A percentile compares a stretch with the other conserved stretches of the same genome.
Conservation (phyloP, 2,888 invertebrate species). For the Drosophila anomelani region DNA sequence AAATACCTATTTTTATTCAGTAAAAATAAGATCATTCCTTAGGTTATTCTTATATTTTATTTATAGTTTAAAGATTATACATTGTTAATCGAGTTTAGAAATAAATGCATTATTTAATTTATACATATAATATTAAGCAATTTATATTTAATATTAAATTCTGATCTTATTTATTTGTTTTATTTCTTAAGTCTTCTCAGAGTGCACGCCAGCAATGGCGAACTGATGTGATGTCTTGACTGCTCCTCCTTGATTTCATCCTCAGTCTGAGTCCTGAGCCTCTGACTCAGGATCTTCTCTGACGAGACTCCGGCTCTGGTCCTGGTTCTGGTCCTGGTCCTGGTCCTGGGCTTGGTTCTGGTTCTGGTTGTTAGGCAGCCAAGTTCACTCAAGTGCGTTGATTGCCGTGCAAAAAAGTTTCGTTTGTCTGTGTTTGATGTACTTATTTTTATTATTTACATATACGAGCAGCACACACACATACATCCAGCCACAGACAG, state of each 20-base stretch:
- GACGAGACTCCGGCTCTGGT: slow-evolving; percentile 14
- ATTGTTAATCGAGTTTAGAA: not conserved
- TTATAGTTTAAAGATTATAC: not conserved
- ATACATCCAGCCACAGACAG: slow-evolving; percentile 47
- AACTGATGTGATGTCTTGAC: slow-evolving; percentile 64
- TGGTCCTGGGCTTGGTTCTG: slow-evolving; percentile 15
- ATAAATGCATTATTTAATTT: not conserved
- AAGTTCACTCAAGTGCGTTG: slow-evolving; percentile 76
- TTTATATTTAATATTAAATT: too few species aligned
- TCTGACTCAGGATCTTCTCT: slow-evolving; percentile 9
- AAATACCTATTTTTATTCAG: not conserved
- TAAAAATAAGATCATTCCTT: not conserved
- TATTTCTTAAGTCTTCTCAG: not conserved
- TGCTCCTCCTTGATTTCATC: slow-evolving; percentile 23
- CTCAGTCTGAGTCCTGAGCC: slow-evolving; percentile 6
- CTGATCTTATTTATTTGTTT: not conserved
- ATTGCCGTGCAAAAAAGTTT: slow-evolving; percentile 77
- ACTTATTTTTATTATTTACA: slow-evolving; percentile 66
- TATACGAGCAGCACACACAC: slow-evolving; percentile 25
- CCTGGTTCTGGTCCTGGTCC: not conserved
- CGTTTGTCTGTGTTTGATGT: slow-evolving; percentile 58
- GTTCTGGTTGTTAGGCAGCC: slow-evolving; percentile 64
- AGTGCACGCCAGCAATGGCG: slow-evolving; percentile 35
- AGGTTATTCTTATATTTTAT: not conserved
- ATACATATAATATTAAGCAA: not conserved